Evolutionary conservation across 1,140 invertebrate genomes (phyloP), one percentile per base, ranked within the genome.

Genomic region (Armadillidium nasatum): DNA sequence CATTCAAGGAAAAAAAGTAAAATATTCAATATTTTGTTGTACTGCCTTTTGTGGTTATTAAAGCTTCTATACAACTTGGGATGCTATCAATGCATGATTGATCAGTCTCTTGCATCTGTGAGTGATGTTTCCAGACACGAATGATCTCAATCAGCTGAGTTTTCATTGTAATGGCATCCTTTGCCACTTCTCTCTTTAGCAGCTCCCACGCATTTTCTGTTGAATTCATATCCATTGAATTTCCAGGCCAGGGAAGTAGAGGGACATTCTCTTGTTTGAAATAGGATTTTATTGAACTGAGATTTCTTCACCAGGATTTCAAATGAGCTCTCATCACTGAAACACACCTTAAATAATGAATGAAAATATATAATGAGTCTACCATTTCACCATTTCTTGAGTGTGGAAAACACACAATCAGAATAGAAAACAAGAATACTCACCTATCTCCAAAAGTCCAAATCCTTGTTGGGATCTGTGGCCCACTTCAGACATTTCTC

Each of bases 41-140:
- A 3, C 33, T 33, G 33, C 33, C 33, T 33, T 33, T n/a, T n/a
- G n/a, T n/a, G n/a, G n/a, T 60, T 60, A 60, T 60, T 60, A 60
- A 66, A 45, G 23, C n/a, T 10, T 22, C 13, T 13, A 43, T 74
- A 21, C 21, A 7, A 1, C 60, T 66, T 66, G 60, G 21, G 1
- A 66, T 66, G 60, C 60, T n/a, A 7, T 66, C 7, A 0, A 22
- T 66, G 21, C 21, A 66, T 66, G 60, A 66, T 66, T n/a, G 60
- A 66, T 3, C 54, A 4, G 60, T 66, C 60, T n/a, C 21, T 7
- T 66, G 60, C 60, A 66, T 66, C 60, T 66, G 15, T 66, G 43
- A 0, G 19, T 73, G 70, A 74, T 69, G 45, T 76, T 79, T 13
- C 2, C 81, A 82, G 81, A 80, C 80, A 80, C 54, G 71, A 72